phyloP scores from a whole-genome alignment of 2,113 vertebrate genomes.

The Mesembrinibis cayennensis region DNA sequence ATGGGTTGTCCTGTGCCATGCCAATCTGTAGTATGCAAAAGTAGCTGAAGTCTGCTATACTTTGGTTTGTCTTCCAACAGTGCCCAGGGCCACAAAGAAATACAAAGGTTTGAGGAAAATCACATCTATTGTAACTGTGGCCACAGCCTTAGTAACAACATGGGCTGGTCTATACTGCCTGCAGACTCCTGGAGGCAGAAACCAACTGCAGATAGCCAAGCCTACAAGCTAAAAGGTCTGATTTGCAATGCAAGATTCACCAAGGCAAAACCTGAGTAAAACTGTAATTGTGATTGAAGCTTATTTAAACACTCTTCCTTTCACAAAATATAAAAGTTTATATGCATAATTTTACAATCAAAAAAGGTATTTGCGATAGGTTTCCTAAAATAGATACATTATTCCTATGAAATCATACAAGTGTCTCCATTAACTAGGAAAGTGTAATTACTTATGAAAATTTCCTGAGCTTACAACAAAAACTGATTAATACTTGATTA shows the following conservation, averaged over 20 bases:
- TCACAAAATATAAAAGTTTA: neutral
- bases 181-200: neutral
- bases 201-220: neutral
- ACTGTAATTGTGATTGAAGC: neutral
- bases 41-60: neutral
- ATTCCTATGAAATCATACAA: slow-evolving; percentile 54
- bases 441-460: slow-evolving; percentile 36
- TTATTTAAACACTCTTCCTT: slow-evolving; percentile 10
- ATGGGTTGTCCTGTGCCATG: neutral
- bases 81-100: neutral
- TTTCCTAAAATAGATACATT: slow-evolving; percentile 49
- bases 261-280: neutral
- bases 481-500: slow-evolving; percentile 11
- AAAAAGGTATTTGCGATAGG: slow-evolving; percentile 26
- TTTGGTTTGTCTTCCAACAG: neutral
- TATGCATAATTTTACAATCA: slow-evolving; percentile 4
- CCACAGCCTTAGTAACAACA: neutral
- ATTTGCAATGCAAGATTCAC: neutral
- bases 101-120: neutral
- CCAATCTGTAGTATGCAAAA: neutral
- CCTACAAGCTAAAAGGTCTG: neutral
- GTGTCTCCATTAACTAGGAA: slow-evolving; percentile 24
- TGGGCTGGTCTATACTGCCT: neutral
- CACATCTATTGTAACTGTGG: neutral
- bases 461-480: slow-evolving; percentile 18